Base-by-base conservation (phyloP, 2,113 vertebrate genomes). In the Grammatotria lemairii region DNA sequence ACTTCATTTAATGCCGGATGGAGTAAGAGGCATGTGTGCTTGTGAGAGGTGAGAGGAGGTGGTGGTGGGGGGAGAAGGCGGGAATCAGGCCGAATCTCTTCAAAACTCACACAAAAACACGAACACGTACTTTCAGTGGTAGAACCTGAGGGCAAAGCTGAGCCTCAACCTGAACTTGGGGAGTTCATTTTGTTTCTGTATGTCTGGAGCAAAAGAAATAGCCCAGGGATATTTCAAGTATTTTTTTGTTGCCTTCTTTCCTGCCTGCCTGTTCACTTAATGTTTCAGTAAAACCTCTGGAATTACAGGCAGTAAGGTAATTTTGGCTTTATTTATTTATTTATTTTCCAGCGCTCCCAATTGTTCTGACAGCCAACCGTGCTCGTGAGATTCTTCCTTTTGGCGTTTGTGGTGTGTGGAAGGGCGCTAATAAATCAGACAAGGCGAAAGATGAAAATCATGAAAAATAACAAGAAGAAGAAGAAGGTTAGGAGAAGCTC, bases 241-340 rank as follows among this genome's bases (percentile, higher is more conserved):
- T 49, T 21, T 63, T 42, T 51, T 51, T 28, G 83, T 35, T 81
- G 60, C 88, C 65, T 83, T 85, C 84, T 49, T 85, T 73, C 68
- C 63, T 78, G 83, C 73, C 84, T 90, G 89, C 91, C 83, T 90
- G 86, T 93, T 95, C 91, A 79, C 87, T 93, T 94, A 91, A 93
- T 87, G 91, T 95, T 93, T 90, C 70, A 84, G 93, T 78, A 87
- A 88, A 91, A 93, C 79, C 90, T 91, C 87, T 83, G 80, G 89
- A 93, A 92, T 94, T 87, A 91, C 86, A 93, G 85, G 57, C 87
- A 91, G 87, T 90, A 96, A 96, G 96, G 96, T 96, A 95, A 95
- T 95, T 75, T 95, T 60, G 55, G 90, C 85, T 88, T 93, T 92
- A 89, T 92, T 95, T 70, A 21, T 65, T 65, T 38, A 63, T 91